Conservation (phyloP, 2,797 vertebrate species). For the Onychomys torridus region DNA sequence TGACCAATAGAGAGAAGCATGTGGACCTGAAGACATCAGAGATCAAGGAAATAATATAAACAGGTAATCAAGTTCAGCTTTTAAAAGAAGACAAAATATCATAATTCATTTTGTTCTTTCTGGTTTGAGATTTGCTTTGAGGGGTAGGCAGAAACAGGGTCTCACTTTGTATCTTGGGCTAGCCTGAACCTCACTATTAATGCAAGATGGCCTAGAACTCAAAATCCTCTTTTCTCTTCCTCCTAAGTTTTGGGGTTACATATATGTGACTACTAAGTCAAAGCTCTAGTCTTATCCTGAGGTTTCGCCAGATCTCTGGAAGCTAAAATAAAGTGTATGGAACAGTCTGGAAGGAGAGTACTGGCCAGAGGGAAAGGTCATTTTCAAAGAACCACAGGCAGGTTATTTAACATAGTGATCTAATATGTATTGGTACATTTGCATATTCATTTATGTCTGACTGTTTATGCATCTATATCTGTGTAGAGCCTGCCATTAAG, state of each 20-base stretch:
- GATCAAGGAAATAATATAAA: neutral
- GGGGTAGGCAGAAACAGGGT: neutral
- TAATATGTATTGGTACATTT: neutral
- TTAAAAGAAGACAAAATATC: neutral
- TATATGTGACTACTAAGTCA: neutral
- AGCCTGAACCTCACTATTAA: neutral
- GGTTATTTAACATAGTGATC: neutral
- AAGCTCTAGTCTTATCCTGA: slow-evolving; percentile 65
- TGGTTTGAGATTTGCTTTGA: neutral
- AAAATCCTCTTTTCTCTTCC: neutral
- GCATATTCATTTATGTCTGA: neutral
- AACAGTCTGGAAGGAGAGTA: no score
- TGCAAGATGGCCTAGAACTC: neutral
- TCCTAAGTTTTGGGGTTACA: neutral
- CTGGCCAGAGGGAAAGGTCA: neutral
- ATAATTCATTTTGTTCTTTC: neutral
- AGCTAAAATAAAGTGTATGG: slow-evolving; percentile 37
- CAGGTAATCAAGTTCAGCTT: neutral
- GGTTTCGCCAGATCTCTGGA: slow-evolving; percentile 63
- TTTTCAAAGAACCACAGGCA: neutral
- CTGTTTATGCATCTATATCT: neutral
- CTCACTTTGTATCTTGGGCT: neutral
- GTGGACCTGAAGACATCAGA: neutral
- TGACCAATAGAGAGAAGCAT: neutral
- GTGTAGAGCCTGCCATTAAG: neutral